Base-by-base conservation (phyloP, 2,797 vertebrate species). In the Syngnathus acus region DNA sequence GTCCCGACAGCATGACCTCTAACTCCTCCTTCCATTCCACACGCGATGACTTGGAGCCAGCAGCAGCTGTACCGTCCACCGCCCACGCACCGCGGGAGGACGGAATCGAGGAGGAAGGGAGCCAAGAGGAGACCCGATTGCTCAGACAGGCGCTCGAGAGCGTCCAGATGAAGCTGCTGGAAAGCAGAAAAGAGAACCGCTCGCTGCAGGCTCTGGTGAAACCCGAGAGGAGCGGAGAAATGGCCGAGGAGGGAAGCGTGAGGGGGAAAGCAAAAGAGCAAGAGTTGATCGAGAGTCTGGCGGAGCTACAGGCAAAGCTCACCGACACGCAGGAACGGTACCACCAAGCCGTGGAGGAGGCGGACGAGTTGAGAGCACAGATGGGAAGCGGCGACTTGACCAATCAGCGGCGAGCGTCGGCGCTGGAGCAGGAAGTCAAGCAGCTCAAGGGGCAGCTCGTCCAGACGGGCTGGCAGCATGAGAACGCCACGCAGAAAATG, bases 271-370 rank as follows among this genome's bases (percentile, higher is more conserved):
- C 71, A 60, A 70, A 75, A 62, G 86, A 88, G 66, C 78, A 85
- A 9, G 89, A 88, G 68, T 61, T 93, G 80, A 89, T 92, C 42
- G 93, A 94, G 86, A 94, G 93, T 16, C 83, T 91, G 65, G 93
- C 91, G 0, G 93, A 93, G 75, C 90, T 93, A 63, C 94, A 92
- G 70, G 82, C 92, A 13, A 93, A 93, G 65, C 87, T 94, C 57
- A 92, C 92, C 40, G 94, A 93, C 76, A 88, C 90, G 23, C 92
- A 93, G 74, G 91, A 88, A 83, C 92, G 86, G 62, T 90, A 91
- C 64, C 92, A 93, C 68, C 92, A 94, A 64, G 85, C 91, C 6
- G 73, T 89, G 76, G 91, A 92, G 72, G 93, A 94, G 71, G 86
- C 92, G 75, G 87, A 93, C 26, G 87, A 86, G n/a, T 76, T 92